Evolutionary conservation across 2,888 invertebrate species (phyloP).

Genomic region (Ophioninae sp.): DNA sequence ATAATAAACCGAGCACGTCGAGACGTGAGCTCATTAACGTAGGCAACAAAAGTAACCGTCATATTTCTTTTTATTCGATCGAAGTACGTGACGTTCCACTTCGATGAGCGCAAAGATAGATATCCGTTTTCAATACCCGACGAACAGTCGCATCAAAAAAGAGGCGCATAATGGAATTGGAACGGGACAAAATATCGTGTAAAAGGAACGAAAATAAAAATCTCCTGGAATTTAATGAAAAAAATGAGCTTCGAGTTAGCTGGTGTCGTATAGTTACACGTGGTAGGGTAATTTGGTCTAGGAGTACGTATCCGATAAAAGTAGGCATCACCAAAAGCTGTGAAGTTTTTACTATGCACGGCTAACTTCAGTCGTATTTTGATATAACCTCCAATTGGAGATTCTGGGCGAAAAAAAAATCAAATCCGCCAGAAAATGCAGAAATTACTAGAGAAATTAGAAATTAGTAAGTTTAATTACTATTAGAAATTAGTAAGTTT

Average conservation of each 20-base stretch:
- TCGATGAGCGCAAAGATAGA: background rate
- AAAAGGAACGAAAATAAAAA: background rate
- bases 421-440: too few species aligned
- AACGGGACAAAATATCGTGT: background rate
- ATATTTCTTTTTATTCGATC: background rate
- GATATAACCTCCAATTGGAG: too few species aligned
- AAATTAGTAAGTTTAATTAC: too few species aligned
- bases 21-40: background rate
- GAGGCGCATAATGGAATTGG: background rate
- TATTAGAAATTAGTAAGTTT: too few species aligned
- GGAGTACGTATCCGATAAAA: too few species aligned
- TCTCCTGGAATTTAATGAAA: background rate
- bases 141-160: background rate
- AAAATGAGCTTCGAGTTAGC: background rate
- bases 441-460: too few species aligned
- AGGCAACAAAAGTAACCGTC: background rate
- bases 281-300: too few species aligned
- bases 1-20: constrained; percentile 11
- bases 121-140: background rate
- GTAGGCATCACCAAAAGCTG: too few species aligned
- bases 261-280: background rate
- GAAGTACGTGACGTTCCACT: too few species aligned
- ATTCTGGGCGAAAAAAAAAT: too few species aligned
- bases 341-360: too few species aligned
- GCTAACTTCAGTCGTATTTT: too few species aligned